phyloP scores from a whole-genome alignment of 2,888 invertebrate genomes.

The Catocala fraxini region DNA sequence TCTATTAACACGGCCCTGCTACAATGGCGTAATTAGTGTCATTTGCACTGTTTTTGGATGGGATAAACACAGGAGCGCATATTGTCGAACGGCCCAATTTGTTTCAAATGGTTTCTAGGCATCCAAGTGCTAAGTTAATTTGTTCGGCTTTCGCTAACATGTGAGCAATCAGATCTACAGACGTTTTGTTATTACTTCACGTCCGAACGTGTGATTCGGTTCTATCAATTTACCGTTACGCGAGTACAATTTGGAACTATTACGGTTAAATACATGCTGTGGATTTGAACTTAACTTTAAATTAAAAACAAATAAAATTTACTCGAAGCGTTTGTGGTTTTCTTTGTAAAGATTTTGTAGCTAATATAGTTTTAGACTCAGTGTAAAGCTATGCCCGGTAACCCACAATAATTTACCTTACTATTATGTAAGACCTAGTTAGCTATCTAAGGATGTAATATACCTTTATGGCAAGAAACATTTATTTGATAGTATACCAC shows the following conservation, averaged over 20 bases:
- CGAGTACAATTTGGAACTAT: conserved; percentile 45
- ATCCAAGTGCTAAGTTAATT: conserved; percentile 84
- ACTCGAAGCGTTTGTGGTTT: too few relatives aligned
- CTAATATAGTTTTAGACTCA: too few relatives aligned
- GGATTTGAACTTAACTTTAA: conserved; percentile 39
- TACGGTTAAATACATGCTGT: conserved; percentile 42
- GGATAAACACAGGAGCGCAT: conserved; percentile 83
- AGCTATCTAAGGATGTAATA: too few relatives aligned
- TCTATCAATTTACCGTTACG: conserved; percentile 65
- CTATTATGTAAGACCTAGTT: too few relatives aligned
- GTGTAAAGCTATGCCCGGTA: too few relatives aligned
- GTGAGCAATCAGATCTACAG: conserved; percentile 77
- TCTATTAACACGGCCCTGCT: conserved; percentile 76
- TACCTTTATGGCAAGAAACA: too few relatives aligned
- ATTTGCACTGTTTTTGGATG: conserved; percentile 85
- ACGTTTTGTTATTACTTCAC: conserved; percentile 66
- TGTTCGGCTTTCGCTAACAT: conserved; percentile 85
- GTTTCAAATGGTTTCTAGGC: conserved; percentile 79
- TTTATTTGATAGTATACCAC: too few relatives aligned
- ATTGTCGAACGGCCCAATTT: conserved; percentile 80
- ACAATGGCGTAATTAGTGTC: conserved; percentile 83
- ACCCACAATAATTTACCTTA: too few relatives aligned
- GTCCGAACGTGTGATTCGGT: conserved; percentile 59
- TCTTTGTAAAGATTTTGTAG: too few relatives aligned
- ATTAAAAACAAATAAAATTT: conserved; percentile 43